Percentiles rank a stretch among this genome's conserved stretches.
These are phyloP conservation scores for Somateria mollissima DNA, from an alignment of 2,797 vertebrate genomes.

Conservation along the genomic window DNA sequence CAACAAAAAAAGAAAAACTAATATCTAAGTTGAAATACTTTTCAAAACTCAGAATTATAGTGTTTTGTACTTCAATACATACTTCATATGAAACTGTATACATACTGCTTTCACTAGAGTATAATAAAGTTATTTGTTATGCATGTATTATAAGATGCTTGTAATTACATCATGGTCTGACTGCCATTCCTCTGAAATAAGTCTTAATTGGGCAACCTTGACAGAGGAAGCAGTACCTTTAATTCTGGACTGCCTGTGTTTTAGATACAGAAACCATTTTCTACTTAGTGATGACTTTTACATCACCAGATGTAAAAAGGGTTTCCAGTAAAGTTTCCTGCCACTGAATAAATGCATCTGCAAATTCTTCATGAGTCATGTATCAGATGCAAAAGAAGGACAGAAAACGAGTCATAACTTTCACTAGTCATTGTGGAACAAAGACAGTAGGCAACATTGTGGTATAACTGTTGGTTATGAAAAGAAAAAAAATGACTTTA, in stretches of 20 bases:
- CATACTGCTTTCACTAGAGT: not conserved
- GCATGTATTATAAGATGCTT: not conserved
- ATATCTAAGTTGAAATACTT: not conserved
- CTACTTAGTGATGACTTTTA: not conserved
- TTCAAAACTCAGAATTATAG: not conserved
- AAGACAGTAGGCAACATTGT: not conserved
- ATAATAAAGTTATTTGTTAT: not conserved
- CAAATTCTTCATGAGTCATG: not conserved
- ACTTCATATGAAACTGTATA: not conserved
- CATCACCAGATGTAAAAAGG: not conserved
- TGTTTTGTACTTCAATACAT: not conserved
- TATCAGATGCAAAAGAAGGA: not conserved
- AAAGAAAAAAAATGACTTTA: not conserved
- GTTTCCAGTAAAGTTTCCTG: not conserved
- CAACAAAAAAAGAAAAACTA: not conserved
- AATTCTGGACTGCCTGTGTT: not conserved
- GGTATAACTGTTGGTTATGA: not conserved
- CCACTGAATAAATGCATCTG: not conserved
- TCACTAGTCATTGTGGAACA: not conserved
- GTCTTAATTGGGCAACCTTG: not conserved
- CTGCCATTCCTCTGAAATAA: not conserved
- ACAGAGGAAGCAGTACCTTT: not conserved
- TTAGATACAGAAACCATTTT: not conserved
- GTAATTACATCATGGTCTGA: not conserved
- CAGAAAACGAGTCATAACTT: not conserved